Percentiles rank a stretch among this genome's conserved stretches.
These are phyloP conservation scores for Malacosoma neustria DNA, from an alignment of 2,888 invertebrate genomes.

Conservation along the genomic window DNA sequence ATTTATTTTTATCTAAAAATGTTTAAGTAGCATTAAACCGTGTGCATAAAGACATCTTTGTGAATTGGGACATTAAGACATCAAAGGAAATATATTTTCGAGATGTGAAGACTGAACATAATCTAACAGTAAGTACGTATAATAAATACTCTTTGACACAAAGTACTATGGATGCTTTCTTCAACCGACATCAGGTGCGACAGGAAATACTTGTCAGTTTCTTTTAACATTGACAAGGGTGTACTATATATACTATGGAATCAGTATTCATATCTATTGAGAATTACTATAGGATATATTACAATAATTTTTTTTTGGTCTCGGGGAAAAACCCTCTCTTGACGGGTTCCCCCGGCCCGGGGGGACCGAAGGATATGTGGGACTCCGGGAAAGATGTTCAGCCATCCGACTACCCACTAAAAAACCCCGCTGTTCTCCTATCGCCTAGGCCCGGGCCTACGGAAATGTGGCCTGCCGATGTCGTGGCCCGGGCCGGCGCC, in stretches of 20 bases:
- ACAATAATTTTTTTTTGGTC: too few relatives aligned
- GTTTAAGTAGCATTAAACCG: neutral
- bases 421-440: too few relatives aligned
- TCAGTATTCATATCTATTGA: too few relatives aligned
- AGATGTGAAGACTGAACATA: constrained; percentile 5
- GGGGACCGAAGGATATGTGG: too few relatives aligned
- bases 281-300: too few relatives aligned
- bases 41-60: constrained; percentile 1
- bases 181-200: constrained; percentile 16
- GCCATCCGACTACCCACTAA: too few relatives aligned
- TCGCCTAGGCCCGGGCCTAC: too few relatives aligned
- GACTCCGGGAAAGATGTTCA: too few relatives aligned
- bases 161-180: constrained; percentile 10
- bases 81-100: constrained; percentile 4
- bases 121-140: constrained; percentile 12
- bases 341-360: too few relatives aligned
- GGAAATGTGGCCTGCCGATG: too few relatives aligned
- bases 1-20: neutral
- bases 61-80: neutral
- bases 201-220: constrained; percentile 32
- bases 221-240: constrained; percentile 33
- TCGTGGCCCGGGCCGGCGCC: too few relatives aligned
- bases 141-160: constrained; percentile 9
- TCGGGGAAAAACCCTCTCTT: too few relatives aligned
- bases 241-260: constrained; percentile 17